Percentiles rank a stretch among this genome's conserved stretches.
These are phyloP conservation scores for Oryzaephilus surinamensis DNA, from an alignment of 1,140 invertebrate genomes.

Conservation along the genomic window DNA sequence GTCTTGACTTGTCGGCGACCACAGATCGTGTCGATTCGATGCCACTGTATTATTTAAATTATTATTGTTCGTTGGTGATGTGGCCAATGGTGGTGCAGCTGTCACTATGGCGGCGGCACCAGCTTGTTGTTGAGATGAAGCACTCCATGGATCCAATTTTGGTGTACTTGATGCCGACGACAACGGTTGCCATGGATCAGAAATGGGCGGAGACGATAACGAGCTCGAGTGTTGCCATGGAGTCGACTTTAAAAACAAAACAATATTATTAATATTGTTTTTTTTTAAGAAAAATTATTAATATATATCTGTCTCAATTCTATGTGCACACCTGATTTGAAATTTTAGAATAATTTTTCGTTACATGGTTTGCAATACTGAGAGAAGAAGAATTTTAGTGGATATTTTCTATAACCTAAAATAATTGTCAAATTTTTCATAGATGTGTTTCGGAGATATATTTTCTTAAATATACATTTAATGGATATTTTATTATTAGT, in stretches of 20 bases:
- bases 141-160: neutral
- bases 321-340: too few relatives aligned
- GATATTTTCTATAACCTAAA: too few relatives aligned
- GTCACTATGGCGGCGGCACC: neutral
- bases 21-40: slow-evolving; percentile 22
- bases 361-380: too few relatives aligned
- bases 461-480: too few relatives aligned
- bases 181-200: neutral
- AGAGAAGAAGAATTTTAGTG: too few relatives aligned
- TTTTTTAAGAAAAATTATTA: neutral
- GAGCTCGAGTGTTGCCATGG: slow-evolving; percentile 22
- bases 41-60: neutral
- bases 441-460: too few relatives aligned
- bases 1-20: slow-evolving; percentile 34
- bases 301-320: too few relatives aligned
- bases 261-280: neutral
- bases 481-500: too few relatives aligned
- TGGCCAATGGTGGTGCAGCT: neutral
- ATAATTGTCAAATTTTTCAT: too few relatives aligned
- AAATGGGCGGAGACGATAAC: slow-evolving; percentile 14
- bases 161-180: neutral
- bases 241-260: slow-evolving; percentile 17
- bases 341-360: neutral
- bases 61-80: neutral
- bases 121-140: too few relatives aligned